Percentiles rank a stretch among this genome's conserved stretches.
Conservation (phyloP, 1,140 invertebrate species). For the Daktulosphaira vitifoliae region DNA sequence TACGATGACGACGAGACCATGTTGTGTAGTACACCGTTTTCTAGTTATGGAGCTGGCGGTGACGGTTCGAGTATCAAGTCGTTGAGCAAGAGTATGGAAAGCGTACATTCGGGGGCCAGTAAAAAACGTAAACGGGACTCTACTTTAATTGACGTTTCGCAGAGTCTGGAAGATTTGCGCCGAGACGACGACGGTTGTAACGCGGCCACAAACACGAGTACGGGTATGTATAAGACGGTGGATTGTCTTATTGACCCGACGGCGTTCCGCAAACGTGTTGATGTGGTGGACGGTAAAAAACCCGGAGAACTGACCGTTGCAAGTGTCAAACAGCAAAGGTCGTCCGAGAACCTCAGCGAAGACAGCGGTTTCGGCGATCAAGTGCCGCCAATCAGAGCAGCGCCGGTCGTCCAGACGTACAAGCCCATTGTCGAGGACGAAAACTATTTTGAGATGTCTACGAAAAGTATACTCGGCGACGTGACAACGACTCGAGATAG, state of each 20-base stretch:
- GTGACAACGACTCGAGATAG: neutral
- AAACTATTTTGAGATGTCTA: conserved; percentile 30
- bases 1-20: conserved; percentile 39
- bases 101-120: conserved; percentile 38
- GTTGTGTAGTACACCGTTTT: conserved; percentile 34
- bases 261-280: neutral
- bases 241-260: conserved; percentile 37
- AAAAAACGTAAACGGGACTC: conserved; percentile 33
- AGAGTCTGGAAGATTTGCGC: conserved; percentile 38
- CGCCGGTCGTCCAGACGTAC: neutral
- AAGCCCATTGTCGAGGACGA: conserved; percentile 19
- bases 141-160: conserved; percentile 37
- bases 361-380: conserved; percentile 64
- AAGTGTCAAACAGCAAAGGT: conserved; percentile 46
- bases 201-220: conserved; percentile 7
- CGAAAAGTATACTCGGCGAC: conserved; percentile 6
- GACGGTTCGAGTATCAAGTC: conserved; percentile 41
- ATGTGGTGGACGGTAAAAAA: conserved; percentile 18
- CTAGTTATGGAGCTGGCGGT: conserved; percentile 36
- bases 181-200: conserved; percentile 22
- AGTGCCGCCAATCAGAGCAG: conserved; percentile 41
- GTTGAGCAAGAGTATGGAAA: conserved; percentile 35
- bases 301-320: conserved; percentile 35
- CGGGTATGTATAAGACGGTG: conserved; percentile 39
- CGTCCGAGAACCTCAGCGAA: conserved; percentile 62